These are phyloP conservation scores for Delphinus delphis DNA, from an alignment of 2,113 vertebrate species.

Conservation along the genomic window DNA sequence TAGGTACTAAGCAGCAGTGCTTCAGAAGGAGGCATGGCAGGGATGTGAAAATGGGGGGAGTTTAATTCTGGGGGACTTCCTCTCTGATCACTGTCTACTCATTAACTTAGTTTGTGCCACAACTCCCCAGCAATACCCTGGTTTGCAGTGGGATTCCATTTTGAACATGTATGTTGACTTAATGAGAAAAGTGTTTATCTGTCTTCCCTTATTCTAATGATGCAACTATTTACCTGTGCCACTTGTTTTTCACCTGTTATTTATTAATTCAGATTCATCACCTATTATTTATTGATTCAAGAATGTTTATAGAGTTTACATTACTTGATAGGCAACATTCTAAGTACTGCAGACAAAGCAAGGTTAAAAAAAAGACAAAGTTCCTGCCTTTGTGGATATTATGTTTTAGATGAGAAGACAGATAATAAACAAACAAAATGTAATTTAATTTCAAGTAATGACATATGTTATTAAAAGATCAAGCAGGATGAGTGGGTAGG, in stretches of 20 bases:
- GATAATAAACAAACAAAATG: background rate
- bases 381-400: background rate
- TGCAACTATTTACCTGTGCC: background rate
- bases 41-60: background rate
- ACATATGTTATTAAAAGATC: background rate
- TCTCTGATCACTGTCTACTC: background rate
- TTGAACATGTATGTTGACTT: background rate
- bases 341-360: background rate
- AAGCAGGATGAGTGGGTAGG: background rate
- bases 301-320: background rate
- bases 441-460: background rate
- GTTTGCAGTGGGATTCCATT: background rate
- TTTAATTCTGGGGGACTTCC: background rate
- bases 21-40: background rate
- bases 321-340: constrained; percentile 18
- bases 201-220: constrained; percentile 22
- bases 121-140: background rate
- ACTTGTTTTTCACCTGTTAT: background rate
- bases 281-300: constrained; percentile 42
- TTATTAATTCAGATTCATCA: background rate
- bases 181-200: constrained; percentile 29
- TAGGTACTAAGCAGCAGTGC: background rate
- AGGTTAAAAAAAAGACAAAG: background rate
- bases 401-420: constrained; percentile 24
- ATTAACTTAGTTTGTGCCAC: background rate